Evolutionary conservation across 1,140 invertebrate species (phyloP).

Genomic region (Tetranychus urticae): DNA sequence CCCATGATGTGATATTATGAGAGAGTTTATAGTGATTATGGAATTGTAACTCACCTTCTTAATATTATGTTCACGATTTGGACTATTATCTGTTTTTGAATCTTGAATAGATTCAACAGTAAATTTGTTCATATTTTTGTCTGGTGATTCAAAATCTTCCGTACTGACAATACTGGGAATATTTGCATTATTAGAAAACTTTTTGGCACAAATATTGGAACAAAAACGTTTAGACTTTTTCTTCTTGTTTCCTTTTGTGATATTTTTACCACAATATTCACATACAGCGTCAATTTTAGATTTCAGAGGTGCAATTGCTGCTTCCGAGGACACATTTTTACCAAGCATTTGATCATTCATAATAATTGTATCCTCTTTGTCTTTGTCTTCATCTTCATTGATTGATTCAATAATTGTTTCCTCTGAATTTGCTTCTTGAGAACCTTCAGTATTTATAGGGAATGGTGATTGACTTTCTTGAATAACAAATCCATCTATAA

Average conservation of each 20-base stretch:
- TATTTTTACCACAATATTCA: not conserved
- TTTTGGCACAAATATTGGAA: not conserved
- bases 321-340: too few species aligned
- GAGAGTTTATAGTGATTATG: too few species aligned
- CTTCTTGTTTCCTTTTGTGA: not conserved
- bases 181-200: not conserved
- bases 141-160: not conserved
- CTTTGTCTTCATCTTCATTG: not conserved
- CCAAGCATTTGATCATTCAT: too few species aligned
- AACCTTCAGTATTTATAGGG: constrained; percentile 9
- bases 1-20: too few species aligned
- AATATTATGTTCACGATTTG: too few species aligned
- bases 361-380: not conserved
- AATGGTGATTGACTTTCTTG: constrained; percentile 41
- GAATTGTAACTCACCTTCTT: too few species aligned
- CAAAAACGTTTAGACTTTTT: not conserved
- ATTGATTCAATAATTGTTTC: not conserved
- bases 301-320: not conserved
- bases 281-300: not conserved
- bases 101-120: not conserved
- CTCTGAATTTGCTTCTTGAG: not conserved
- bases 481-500: constrained; percentile 89
- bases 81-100: too few species aligned
- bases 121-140: not conserved
- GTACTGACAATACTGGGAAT: not conserved